Evolutionary conservation across 2,888 invertebrate genomes (phyloP).

Genomic region (Pandemis corylana): DNA sequence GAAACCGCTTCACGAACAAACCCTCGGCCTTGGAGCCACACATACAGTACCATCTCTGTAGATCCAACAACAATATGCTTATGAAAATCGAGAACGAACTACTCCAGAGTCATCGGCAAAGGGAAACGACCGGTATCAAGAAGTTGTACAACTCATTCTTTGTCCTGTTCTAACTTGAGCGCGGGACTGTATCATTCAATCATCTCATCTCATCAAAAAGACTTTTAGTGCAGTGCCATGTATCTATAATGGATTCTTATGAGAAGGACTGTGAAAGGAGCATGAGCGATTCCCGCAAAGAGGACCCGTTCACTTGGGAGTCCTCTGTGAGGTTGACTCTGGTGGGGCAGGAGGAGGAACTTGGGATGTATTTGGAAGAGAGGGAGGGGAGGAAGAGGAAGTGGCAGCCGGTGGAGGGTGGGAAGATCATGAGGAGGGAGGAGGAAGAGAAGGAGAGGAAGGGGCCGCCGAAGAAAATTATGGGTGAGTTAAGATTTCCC

Average conservation of each 20-base stretch:
- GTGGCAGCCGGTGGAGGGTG: conserved; percentile 68
- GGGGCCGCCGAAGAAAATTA: conserved; percentile 76
- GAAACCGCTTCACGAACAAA: conserved; percentile 66
- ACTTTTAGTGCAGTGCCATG: conserved; percentile 63
- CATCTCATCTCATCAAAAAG: conserved; percentile 59
- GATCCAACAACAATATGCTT: conserved; percentile 85
- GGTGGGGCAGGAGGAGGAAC: conserved; percentile 68
- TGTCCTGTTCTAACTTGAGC: conserved; percentile 90
- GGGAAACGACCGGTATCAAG: conserved; percentile 93
- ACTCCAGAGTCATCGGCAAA: conserved; percentile 92
- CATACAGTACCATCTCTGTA: conserved; percentile 68
- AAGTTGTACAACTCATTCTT: conserved; percentile 95
- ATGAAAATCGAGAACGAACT: conserved; percentile 90
- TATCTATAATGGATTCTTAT: conserved; percentile 73
- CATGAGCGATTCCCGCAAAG: conserved; percentile 73
- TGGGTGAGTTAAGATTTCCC: conserved; percentile 64
- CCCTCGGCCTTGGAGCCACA: conserved; percentile 61
- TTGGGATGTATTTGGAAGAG: conserved; percentile 78
- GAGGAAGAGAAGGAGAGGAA: conserved; percentile 76
- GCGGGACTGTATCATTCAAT: conserved; percentile 55
- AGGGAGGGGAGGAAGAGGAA: conserved; percentile 75
- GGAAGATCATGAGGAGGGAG: conserved; percentile 70
- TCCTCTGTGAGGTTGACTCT: conserved; percentile 68
- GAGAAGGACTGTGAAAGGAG: conserved; percentile 58
- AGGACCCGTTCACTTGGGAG: conserved; percentile 73